Evolutionary conservation across 1,140 invertebrate genomes (phyloP).

Genomic region (Sycobia sp.): DNA sequence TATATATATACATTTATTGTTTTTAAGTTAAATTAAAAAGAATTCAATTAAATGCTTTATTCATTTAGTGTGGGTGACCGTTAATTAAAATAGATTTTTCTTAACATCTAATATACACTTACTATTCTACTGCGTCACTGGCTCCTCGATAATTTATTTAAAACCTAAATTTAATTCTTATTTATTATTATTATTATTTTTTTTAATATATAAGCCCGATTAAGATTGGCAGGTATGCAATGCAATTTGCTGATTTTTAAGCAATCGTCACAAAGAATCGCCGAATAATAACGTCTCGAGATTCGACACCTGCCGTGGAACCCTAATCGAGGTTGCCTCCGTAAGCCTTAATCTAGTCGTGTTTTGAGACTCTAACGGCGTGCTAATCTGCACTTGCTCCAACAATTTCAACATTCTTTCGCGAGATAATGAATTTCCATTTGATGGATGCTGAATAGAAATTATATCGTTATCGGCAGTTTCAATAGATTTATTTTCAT

Average conservation of each 20-base stretch:
- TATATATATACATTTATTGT: neutral
- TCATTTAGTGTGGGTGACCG: no score
- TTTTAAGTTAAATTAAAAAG: no score
- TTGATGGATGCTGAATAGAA: neutral
- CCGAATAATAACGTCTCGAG: constrained; percentile 57
- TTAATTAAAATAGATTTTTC: no score
- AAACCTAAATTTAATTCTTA: no score
- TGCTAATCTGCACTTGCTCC: constrained; percentile 54
- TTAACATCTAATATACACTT: neutral
- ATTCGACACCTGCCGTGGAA: constrained; percentile 52
- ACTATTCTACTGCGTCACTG: neutral
- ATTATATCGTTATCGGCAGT: neutral
- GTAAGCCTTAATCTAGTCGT: constrained; percentile 32
- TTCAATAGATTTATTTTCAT: neutral
- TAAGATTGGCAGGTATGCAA: no score
- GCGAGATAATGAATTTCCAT: constrained; percentile 43
- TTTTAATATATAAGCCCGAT: no score
- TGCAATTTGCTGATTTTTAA: no score
- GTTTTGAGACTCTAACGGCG: constrained; percentile 38
- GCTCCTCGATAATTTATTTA: no score
- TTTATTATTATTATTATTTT: no score
- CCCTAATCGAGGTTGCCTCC: neutral
- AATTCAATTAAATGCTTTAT: no score
- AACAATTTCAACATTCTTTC: constrained; percentile 55
- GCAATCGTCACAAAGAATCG: constrained; percentile 49